Conservation (phyloP, 2,888 invertebrate species). For the Ormyrus rosae region DNA sequence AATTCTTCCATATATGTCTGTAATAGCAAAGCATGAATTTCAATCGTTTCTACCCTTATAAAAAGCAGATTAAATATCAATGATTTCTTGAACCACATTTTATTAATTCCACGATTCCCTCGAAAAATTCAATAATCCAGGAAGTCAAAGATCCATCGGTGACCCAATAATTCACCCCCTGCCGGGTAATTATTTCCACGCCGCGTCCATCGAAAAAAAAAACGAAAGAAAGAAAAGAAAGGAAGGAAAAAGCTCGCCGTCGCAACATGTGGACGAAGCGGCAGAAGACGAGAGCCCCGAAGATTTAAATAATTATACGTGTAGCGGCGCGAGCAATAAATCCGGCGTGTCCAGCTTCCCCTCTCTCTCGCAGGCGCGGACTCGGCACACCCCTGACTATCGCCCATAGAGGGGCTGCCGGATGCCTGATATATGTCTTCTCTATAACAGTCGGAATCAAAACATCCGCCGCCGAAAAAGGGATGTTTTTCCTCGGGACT, state of each 20-base stretch:
- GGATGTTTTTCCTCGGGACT: constrained; percentile 63
- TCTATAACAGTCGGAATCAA: constrained; percentile 73
- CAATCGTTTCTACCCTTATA: no score
- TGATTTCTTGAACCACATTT: no score
- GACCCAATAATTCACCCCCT: background rate
- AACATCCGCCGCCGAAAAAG: constrained; percentile 64
- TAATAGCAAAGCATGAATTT: no score
- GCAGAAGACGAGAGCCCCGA: background rate
- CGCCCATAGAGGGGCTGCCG: constrained; percentile 13
- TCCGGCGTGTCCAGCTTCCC: constrained; percentile 57
- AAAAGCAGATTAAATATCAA: no score
- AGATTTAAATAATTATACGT: constrained; percentile 59
- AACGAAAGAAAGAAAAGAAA: background rate
- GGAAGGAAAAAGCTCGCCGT: background rate
- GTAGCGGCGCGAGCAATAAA: constrained; percentile 52
- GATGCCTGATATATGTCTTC: constrained; percentile 72
- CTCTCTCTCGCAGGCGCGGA: constrained; percentile 1
- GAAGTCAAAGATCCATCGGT: background rate
- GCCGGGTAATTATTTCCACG: constrained; percentile 10
- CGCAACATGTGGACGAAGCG: background rate
- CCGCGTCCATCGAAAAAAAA: background rate
- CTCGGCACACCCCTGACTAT: background rate
- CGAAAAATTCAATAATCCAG: constrained; percentile 25
- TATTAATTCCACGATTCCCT: no score
- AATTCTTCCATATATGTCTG: no score